Base-by-base conservation (phyloP, 1,140 invertebrate species). In the Tigriopus japonicus region DNA sequence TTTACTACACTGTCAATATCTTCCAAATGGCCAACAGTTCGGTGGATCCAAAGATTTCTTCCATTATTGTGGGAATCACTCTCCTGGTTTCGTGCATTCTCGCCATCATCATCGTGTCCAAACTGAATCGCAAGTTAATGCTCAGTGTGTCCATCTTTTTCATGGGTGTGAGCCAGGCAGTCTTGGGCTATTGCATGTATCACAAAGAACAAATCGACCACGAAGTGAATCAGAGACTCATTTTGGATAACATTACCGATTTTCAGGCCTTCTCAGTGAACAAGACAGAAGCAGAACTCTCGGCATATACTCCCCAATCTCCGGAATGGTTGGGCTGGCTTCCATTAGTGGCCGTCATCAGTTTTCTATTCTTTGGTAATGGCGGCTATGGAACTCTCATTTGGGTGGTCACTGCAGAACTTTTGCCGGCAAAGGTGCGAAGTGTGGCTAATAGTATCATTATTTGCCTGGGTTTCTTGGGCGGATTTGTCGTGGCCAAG, bases 401-500 rank as follows among this genome's bases (percentile, higher is more conserved):
- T 10, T 61, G 59, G 59, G 43, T 61, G 23, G 59, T 61, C 28
- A 54, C 28, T 6, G 89, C 89, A 35, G 85, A 87, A 70, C 72
- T 85, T 0, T 84, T 80, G 63, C 83, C 84, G 0, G 76, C 80
- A 0, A 86, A 81, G 69, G 83, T 88, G 51, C 76, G 85, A 54
- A 87, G 88, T 0, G 78, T 81, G 0, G 89, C 88, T 0, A 88
- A 87, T 12, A 84, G 86, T 1, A 69, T 93, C 23, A 84, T 82
- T 0, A 89, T 88, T 0, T 81, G 81, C 12, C 86, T 87, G 66
- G 93, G 90, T 70, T 95, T 89, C 88, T 71, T 79, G 0, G 87
- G 83, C 68, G 88, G 87, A 0, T 95, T 94, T 70, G 68, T 92
- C 59, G 85, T 95, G 5, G 93, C 90, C 6, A 90, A 89, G 69